Conservation (phyloP, 2,888 invertebrate genomes). For the Drosophila ezoana region DNA sequence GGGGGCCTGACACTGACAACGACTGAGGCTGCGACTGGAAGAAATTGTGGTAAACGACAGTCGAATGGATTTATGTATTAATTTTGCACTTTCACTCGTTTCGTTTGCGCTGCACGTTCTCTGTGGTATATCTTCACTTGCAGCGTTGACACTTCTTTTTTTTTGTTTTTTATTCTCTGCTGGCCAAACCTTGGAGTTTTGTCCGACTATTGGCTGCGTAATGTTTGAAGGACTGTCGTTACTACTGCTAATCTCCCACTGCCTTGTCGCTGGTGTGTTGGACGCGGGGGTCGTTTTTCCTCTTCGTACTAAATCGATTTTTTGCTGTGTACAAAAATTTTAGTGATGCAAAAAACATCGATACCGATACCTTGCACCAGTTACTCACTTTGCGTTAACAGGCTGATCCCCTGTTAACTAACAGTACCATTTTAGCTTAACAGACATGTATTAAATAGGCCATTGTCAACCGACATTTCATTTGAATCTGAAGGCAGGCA, state of each 20-base stretch:
- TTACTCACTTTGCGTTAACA: slow-evolving; percentile 33
- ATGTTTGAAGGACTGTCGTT: slow-evolving; percentile 77
- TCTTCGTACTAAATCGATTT: slow-evolving; percentile 67
- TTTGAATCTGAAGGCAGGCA: not conserved
- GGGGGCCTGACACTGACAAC: slow-evolving; percentile 25
- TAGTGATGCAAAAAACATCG: slow-evolving; percentile 41
- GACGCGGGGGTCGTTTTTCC: slow-evolving; percentile 73
- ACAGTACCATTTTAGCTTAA: slow-evolving; percentile 12
- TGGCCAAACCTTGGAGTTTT: slow-evolving; percentile 59
- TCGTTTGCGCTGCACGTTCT: slow-evolving; percentile 69
- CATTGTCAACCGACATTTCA: not conserved
- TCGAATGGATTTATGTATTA: slow-evolving; percentile 51
- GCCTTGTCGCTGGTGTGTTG: slow-evolving; percentile 61
- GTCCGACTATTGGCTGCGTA: slow-evolving; percentile 64
- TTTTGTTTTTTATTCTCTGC: slow-evolving; percentile 32
- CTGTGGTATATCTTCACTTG: slow-evolving; percentile 39
- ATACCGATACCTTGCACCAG: slow-evolving; percentile 20
- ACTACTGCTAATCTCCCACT: slow-evolving; percentile 75
- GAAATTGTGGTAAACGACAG: slow-evolving; percentile 58
- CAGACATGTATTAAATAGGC: not conserved
- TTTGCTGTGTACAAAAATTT: slow-evolving; percentile 72
- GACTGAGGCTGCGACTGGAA: slow-evolving; percentile 43
- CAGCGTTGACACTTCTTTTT: slow-evolving; percentile 33
- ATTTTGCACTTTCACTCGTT: slow-evolving; percentile 72
- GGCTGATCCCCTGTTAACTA: slow-evolving; percentile 7